Conservation (phyloP, 2,113 vertebrate genomes). For the Chroicocephalus ridibundus region DNA sequence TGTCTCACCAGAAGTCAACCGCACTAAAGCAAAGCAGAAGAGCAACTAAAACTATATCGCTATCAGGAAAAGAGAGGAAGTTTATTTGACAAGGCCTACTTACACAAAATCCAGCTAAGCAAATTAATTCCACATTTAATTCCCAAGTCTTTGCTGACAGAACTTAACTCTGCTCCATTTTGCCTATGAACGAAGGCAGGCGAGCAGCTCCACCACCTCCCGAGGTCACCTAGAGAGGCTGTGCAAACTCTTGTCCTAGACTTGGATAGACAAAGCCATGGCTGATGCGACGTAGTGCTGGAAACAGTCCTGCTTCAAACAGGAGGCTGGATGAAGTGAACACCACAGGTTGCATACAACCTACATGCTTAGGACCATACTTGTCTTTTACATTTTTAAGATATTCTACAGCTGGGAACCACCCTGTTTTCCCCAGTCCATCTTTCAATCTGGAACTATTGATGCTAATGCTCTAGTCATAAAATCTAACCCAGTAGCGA, state of each 20-base stretch:
- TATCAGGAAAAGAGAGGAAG: not conserved
- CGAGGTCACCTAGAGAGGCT: not conserved
- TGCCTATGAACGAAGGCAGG: not conserved
- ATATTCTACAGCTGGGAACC: not conserved
- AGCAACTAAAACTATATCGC: not conserved
- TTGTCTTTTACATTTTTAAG: not conserved
- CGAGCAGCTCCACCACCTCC: not conserved
- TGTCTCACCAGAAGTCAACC: not conserved
- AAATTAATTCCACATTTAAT: constrained; percentile 23
- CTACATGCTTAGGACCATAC: not conserved
- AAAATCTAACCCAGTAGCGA: not conserved
- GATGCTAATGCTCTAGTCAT: not conserved
- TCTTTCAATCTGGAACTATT: not conserved
- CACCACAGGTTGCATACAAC: not conserved
- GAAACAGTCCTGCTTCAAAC: not conserved
- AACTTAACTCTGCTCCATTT: constrained; percentile 13
- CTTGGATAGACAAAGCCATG: not conserved
- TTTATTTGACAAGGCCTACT: not conserved
- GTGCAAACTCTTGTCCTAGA: not conserved
- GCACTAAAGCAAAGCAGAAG: not conserved
- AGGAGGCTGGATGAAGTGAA: not conserved
- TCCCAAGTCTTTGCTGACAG: not conserved
- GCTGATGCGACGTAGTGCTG: not conserved
- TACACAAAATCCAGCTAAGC: not conserved
- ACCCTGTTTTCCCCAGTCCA: not conserved